These are phyloP conservation scores for Takifugu rubripes DNA, from an alignment of 2,797 vertebrate genomes.

Conservation along the genomic window DNA sequence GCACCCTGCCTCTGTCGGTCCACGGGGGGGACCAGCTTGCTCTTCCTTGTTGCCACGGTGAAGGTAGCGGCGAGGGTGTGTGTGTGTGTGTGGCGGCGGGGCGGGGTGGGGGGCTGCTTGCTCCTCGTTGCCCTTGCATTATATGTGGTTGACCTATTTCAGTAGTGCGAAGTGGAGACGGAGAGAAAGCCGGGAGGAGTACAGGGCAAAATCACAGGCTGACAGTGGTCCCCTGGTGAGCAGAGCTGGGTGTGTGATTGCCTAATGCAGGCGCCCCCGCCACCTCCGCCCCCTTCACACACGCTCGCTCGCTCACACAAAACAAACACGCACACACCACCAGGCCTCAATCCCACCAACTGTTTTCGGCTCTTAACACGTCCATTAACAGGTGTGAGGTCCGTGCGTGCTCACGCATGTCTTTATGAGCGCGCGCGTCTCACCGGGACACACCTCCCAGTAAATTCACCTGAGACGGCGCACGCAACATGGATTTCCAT, in stretches of 20 bases:
- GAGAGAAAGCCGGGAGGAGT: constrained; percentile 50
- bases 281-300: constrained; percentile 8
- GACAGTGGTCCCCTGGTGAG: constrained; percentile 68
- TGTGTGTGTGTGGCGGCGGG: constrained; percentile 8
- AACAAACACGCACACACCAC: constrained; percentile 12
- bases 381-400: constrained; percentile 64
- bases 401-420: constrained; percentile 1
- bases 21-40: constrained; percentile 30
- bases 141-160: constrained; percentile 95
- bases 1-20: constrained; percentile 39
- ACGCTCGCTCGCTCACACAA: constrained; percentile 28
- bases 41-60: constrained; percentile 35
- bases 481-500: not conserved
- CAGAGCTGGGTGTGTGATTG: constrained; percentile 62
- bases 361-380: constrained; percentile 65
- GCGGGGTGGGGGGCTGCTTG: constrained; percentile 46
- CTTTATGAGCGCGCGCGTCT: not conserved
- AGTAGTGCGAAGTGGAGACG: constrained; percentile 74
- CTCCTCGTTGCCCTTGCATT: constrained; percentile 90
- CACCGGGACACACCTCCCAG: not conserved
- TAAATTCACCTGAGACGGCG: constrained; percentile 3
- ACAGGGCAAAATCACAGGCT: constrained; percentile 75
- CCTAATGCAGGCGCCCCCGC: constrained; percentile 57
- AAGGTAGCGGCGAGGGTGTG: constrained; percentile 40
- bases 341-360: constrained; percentile 29